Conservation (phyloP, 2,888 invertebrate genomes). For the Ectemnius continuus region DNA sequence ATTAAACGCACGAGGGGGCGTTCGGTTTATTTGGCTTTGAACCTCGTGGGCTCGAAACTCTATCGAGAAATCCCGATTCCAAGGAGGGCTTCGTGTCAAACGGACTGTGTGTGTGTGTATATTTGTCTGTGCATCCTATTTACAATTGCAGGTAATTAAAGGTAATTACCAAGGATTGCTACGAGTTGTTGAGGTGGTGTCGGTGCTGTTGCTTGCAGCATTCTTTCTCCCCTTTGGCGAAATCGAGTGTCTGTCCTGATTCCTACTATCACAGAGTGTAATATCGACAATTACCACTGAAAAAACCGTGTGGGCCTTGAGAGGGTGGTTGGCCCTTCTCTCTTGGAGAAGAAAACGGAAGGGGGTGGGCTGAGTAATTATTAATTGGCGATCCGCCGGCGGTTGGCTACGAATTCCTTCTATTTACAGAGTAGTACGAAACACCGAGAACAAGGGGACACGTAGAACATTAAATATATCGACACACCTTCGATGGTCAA, state of each 20-base stretch:
- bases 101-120: too few species aligned
- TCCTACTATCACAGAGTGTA: conserved; percentile 8
- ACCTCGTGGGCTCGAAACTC: too few species aligned
- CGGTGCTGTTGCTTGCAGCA: too few species aligned
- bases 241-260: not conserved
- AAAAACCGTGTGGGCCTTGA: too few species aligned
- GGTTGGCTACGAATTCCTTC: not conserved
- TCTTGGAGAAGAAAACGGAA: not conserved
- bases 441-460: conserved; percentile 63
- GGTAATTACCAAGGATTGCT: too few species aligned
- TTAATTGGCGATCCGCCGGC: conserved; percentile 22
- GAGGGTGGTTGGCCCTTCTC: not conserved
- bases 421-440: conserved; percentile 40
- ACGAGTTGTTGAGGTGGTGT: too few species aligned
- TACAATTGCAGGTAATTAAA: too few species aligned
- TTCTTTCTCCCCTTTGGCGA: too few species aligned
- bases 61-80: too few species aligned
- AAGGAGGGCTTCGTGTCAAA: too few species aligned
- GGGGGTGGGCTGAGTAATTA: not conserved
- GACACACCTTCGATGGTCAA: conserved; percentile 46
- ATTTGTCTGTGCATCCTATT: too few species aligned
- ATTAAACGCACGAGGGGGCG: conserved; percentile 14
- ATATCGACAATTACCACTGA: not conserved
- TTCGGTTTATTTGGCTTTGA: too few species aligned
- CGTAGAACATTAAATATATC: conserved; percentile 58